Percentiles rank a stretch among this genome's conserved stretches.
These are phyloP conservation scores for Anas platyrhynchos DNA, from an alignment of 2,113 vertebrate species.

Conservation along the genomic window DNA sequence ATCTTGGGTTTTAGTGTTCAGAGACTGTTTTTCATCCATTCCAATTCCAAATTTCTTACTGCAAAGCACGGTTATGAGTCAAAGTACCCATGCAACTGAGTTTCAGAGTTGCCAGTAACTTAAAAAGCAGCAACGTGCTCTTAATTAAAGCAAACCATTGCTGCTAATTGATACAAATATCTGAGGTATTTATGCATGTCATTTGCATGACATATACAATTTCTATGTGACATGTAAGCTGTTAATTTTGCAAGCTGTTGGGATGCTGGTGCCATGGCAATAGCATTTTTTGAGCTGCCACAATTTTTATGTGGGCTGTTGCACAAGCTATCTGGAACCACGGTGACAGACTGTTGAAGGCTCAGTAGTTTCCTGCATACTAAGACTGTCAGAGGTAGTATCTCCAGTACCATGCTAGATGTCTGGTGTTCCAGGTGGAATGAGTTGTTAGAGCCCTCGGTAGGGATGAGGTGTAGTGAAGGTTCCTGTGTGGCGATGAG, in stretches of 20 bases:
- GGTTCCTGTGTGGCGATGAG: not conserved
- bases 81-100: not conserved
- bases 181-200: not conserved
- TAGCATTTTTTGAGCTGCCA: not conserved
- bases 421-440: not conserved
- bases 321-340: not conserved
- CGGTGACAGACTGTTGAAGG: not conserved
- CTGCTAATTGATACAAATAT: not conserved
- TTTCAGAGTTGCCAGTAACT: not conserved
- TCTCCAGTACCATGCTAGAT: not conserved
- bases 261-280: not conserved
- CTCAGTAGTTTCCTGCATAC: not conserved
- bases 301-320: not conserved
- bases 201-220: fast-evolving
- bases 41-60: not conserved
- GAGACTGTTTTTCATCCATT: not conserved
- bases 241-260: not conserved
- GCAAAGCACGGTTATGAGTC: not conserved
- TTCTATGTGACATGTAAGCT: not conserved
- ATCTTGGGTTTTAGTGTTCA: not conserved
- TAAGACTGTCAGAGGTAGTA: not conserved
- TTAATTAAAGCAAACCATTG: not conserved
- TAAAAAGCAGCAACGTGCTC: not conserved
- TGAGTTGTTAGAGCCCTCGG: not conserved
- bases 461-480: not conserved